Evolutionary conservation across 2,888 invertebrate species (phyloP).

Genomic region (Dryocosmus kuriphilus): DNA sequence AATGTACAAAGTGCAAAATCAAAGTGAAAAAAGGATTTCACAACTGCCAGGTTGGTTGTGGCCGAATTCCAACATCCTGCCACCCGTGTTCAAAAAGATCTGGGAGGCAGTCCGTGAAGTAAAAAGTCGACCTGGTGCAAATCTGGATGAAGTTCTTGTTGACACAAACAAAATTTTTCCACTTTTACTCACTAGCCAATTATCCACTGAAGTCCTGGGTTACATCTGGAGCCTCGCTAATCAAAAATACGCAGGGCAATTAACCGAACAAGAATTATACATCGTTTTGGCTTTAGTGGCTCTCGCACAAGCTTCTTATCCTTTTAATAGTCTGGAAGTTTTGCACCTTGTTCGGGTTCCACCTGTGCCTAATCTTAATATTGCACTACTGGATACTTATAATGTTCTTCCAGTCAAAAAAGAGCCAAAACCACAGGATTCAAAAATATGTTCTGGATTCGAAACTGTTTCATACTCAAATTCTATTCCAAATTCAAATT

Average conservation of each 20-base stretch:
- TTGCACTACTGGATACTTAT: conserved; percentile 45
- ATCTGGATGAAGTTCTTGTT: conserved; percentile 69
- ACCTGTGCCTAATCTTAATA: conserved; percentile 75
- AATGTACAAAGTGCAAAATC: conserved; percentile 34
- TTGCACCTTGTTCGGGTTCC: conserved; percentile 71
- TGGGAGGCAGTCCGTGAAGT: conserved; percentile 77
- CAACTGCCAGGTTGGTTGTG: conserved; percentile 77
- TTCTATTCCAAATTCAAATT: conserved; percentile 1
- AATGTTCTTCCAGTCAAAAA: conserved; percentile 41
- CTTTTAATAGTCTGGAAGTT: conserved; percentile 72
- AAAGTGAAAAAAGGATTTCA: conserved; percentile 62
- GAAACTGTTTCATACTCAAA: background rate
- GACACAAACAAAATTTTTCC: conserved; percentile 77
- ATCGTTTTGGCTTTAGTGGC: conserved; percentile 78
- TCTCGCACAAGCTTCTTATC: conserved; percentile 77
- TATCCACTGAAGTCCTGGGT: conserved; percentile 78
- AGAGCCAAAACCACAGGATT: background rate
- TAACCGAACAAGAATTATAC: conserved; percentile 78
- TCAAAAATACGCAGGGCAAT: conserved; percentile 77
- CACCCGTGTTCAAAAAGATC: conserved; percentile 76
- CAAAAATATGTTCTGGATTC: background rate
- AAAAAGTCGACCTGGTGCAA: conserved; percentile 61
- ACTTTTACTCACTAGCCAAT: conserved; percentile 77
- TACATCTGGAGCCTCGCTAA: conserved; percentile 79
- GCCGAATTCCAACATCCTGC: conserved; percentile 75